A percentile compares a stretch with the other conserved stretches of the same genome.
phyloP scores from a whole-genome alignment of 2,113 vertebrate species.

The Microcebus lehilahytsara region DNA sequence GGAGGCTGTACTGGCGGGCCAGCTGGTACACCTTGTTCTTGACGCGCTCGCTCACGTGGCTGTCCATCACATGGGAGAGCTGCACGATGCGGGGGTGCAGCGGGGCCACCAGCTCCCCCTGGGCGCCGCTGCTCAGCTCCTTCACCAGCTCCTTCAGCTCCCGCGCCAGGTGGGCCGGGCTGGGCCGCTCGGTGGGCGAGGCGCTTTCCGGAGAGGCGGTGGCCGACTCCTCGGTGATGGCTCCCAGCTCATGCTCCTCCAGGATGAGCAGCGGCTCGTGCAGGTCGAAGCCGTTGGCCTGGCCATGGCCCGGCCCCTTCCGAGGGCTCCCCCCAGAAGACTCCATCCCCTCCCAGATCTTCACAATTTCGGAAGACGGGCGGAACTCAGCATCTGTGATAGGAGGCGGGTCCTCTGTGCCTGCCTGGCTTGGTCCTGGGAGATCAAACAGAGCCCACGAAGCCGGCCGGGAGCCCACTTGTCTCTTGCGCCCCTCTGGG shows the following conservation, averaged over 20 bases:
- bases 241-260: constrained; percentile 85
- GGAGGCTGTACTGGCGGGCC: constrained; percentile 96
- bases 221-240: constrained; percentile 77
- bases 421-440: constrained; percentile 78
- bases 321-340: constrained; percentile 55
- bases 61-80: constrained; percentile 82
- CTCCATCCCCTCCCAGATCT: constrained; percentile 89
- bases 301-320: constrained; percentile 47
- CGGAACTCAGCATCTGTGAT: constrained; percentile 85
- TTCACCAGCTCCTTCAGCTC: constrained; percentile 60
- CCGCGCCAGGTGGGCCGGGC: constrained; percentile 51
- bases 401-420: constrained; percentile 4
- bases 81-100: constrained; percentile 81
- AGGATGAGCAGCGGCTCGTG: constrained; percentile 82
- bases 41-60: constrained; percentile 80
- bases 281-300: constrained; percentile 71
- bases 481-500: constrained; percentile 27
- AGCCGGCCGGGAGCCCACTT: constrained; percentile 69
- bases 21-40: constrained; percentile 95
- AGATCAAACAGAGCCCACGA: constrained; percentile 87
- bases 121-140: constrained; percentile 45
- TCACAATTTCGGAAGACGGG: constrained; percentile 85
- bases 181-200: constrained; percentile 32
- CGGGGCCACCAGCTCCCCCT: constrained; percentile 71
- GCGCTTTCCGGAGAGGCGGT: constrained; percentile 64